Base-by-base conservation (phyloP, 2,888 invertebrate genomes). In the Xestia ashworthii region DNA sequence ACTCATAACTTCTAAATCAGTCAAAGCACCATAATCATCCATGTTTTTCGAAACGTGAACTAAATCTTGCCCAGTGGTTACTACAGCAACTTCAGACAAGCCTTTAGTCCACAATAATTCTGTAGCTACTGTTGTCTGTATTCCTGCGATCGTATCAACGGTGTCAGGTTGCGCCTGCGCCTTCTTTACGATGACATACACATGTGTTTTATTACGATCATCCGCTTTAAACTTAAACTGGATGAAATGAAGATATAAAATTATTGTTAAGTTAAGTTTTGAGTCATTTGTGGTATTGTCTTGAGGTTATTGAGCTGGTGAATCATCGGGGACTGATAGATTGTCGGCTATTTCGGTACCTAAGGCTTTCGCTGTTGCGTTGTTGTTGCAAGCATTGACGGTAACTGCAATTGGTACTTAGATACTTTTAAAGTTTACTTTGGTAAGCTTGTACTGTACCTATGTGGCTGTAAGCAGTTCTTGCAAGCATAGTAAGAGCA, bases 91-190 rank as follows among this genome's bases (percentile, higher is more conserved):
- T 58, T 62, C 38, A 66, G 62, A 72, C 67, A 71, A 81, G 48
- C 58, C 53, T 68, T 46, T 55, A 71, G 58, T 53, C 66, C 38
- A 82, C 75, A 84, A 76, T 85, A 79, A 82, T 82, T 74, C 73
- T 58, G 65, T 78, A 74, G 87, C 87, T 88, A 88, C 87, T 81
- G 87, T 87, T 81, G 77, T 80, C 75, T 86, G 76, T 74, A 69
- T 80, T 70, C 78, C 82, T 79, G 85, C 79, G 91, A 92, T 92
- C 77, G 76, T 89, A 92, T 92, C 92, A 77, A 53, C 69, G 82
- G 92, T 91, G 90, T 92, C 91, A 76, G 90, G 92, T 92, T 92
- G 84, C 92, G 85, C 86, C 53, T 70, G 85, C 88, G 88, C 86
- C 87, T 87, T 75, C 86, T 91, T 91, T 90, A 91, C 86, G 89